Base-by-base conservation (phyloP, 2,888 invertebrate species). In the Synanthedon myopaeformis region DNA sequence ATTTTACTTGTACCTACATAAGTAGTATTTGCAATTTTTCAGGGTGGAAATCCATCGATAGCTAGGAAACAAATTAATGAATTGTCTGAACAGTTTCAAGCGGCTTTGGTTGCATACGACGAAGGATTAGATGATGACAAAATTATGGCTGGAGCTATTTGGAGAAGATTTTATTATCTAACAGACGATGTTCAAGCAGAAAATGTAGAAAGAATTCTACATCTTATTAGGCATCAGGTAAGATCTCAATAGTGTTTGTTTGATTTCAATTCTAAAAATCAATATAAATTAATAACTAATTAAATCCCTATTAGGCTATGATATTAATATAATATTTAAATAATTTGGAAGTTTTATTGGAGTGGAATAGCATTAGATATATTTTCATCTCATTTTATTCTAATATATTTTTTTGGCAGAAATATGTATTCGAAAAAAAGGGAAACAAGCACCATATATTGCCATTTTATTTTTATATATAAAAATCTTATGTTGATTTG, bases 121-220 rank as follows among this genome's bases (percentile, higher is more conserved):
- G 96, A 97, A 87, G 97, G 96, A 3, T 76, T 96, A 62, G 88
- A 89, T 12, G 91, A 93, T 69, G 97, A 97, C 70, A 90, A 87
- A 64, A 84, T 92, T 5, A 74, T 97, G 59, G 96, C 97, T 41
- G 91, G 91, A 19, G 94, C 96, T 0, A 65, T 97, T 12, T 97
- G 97, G 97, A 90, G 95, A 61, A 89, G 94, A 59, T 91, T 97
- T 71, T 94, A 95, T 65, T 90, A 90, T 60, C 88, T 89, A 63
- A 73, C 76, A n/a, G 81, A 90, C 48, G 89, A 91, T 64, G 86
- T 90, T n/a, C 89, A 92, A 65, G 91, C 92, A 12, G 88, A 89
- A 59, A 71, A 90, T 56, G 66, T 97, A 56, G 95, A 95, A 66
- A 86, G 79, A 53, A 76, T 96, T 64, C 90, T 96, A 0, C 89